phyloP scores from a whole-genome alignment of 1,140 invertebrate species.

The Triops cancriformis region DNA sequence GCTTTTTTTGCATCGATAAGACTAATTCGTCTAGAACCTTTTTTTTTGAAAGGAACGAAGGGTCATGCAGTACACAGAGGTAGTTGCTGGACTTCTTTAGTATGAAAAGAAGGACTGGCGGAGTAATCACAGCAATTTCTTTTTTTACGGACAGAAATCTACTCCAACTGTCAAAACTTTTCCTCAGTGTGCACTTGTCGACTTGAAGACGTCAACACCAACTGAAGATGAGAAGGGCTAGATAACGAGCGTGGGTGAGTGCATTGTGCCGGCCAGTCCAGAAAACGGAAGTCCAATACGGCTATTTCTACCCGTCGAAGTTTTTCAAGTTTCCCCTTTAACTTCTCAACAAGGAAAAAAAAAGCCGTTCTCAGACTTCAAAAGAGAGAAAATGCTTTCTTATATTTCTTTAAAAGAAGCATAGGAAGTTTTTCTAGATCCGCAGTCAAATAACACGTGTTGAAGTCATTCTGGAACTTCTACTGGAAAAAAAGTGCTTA shows the following conservation, averaged over 20 bases:
- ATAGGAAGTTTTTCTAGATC: too few species aligned
- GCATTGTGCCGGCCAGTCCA: background rate
- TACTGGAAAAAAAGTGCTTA: too few species aligned
- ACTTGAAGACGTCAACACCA: constrained; percentile 3
- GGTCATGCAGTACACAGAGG: background rate
- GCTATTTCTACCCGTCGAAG: background rate
- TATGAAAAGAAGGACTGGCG: background rate
- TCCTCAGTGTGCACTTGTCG: background rate
- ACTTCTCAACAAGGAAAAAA: background rate
- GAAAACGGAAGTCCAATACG: background rate
- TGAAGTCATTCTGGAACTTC: too few species aligned
- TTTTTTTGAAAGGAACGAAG: background rate
- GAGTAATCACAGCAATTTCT: background rate
- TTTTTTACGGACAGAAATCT: background rate
- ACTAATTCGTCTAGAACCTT: too few species aligned
- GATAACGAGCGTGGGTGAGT: constrained; percentile 6
- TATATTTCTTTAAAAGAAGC: too few species aligned
- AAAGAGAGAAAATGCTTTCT: too few species aligned
- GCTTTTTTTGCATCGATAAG: too few species aligned
- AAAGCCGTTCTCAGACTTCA: too few species aligned
- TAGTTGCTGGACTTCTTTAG: background rate
- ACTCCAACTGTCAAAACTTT: background rate
- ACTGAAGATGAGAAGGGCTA: background rate
- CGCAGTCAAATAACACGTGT: too few species aligned
- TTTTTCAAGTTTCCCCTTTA: background rate